Evolutionary conservation across 2,888 invertebrate genomes (phyloP).

Genomic region (Trisateles emortualis): DNA sequence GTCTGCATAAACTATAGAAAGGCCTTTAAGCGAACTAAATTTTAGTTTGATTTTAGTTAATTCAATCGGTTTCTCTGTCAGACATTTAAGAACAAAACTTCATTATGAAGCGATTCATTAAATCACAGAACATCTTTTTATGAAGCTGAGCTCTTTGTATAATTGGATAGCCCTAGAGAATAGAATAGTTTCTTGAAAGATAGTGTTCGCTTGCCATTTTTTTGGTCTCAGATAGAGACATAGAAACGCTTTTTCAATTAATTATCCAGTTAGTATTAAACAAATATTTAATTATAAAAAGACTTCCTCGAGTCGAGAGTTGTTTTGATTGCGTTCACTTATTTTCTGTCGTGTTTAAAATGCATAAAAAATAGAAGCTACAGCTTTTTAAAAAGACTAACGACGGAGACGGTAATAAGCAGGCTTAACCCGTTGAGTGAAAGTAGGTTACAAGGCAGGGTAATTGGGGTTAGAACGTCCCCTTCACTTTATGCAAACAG

Average conservation of each 20-base stretch:
- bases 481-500: conserved; percentile 38
- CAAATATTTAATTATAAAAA: conserved; percentile 20
- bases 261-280: conserved; percentile 15
- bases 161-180: conserved; percentile 54
- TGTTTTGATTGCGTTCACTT: too few species aligned
- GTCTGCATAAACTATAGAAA: conserved; percentile 11
- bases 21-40: not conserved
- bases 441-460: conserved; percentile 53
- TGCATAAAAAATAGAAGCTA: conserved; percentile 13
- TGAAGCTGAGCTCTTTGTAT: conserved; percentile 45
- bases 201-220: conserved; percentile 11
- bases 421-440: conserved; percentile 43
- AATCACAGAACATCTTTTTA: conserved; percentile 37
- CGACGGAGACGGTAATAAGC: conserved; percentile 43
- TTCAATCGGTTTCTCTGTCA: conserved; percentile 13
- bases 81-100: conserved; percentile 31
- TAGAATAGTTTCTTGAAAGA: conserved; percentile 41
- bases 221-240: conserved; percentile 20
- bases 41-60: conserved; percentile 20
- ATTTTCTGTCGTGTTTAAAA: conserved; percentile 9
- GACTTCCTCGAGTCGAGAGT: not conserved
- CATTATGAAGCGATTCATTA: conserved; percentile 43
- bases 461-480: conserved; percentile 53
- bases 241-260: conserved; percentile 17
- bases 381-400: conserved; percentile 39